phyloP scores from a whole-genome alignment of 1,140 invertebrate genomes.

The Drosophila prosaltans region DNA sequence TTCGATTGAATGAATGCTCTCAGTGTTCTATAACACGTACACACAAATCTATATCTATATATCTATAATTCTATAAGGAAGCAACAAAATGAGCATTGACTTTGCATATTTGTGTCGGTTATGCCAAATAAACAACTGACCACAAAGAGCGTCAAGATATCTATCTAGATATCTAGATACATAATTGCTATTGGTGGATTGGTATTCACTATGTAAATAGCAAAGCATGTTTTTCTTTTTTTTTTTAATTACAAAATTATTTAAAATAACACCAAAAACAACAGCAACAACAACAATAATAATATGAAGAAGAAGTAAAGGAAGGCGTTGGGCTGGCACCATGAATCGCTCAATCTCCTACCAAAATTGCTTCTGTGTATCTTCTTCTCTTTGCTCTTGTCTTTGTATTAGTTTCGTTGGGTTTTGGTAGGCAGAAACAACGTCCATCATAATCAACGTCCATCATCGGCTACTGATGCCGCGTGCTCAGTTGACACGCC shows the following conservation, averaged over 20 bases:
- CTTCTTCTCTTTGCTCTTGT: constrained; percentile 37
- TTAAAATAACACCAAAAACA: constrained; percentile 73
- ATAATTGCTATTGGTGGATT: constrained; percentile 5
- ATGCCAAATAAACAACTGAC: neutral
- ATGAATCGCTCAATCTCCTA: constrained; percentile 73
- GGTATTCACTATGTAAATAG: neutral
- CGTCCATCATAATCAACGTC: constrained; percentile 81
- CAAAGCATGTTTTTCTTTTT: constrained; percentile 37
- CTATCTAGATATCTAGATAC: constrained; percentile 4
- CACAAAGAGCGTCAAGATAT: neutral
- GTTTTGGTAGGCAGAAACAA: constrained; percentile 52
- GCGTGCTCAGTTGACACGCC: constrained; percentile 67
- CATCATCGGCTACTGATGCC: constrained; percentile 74
- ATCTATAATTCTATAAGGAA: neutral
- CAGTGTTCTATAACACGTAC: constrained; percentile 62
- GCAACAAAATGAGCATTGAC: neutral
- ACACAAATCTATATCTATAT: constrained; percentile 5
- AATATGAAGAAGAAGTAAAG: constrained; percentile 5
- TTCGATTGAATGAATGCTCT: constrained; percentile 68
- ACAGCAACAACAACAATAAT: neutral
- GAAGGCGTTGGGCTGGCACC: constrained; percentile 68
- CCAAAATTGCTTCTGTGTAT: constrained; percentile 31
- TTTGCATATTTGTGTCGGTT: neutral
- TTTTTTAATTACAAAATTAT: constrained; percentile 74
- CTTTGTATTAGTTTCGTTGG: too few relatives aligned